Conservation (phyloP, 2,888 invertebrate genomes). For the Esperia sulphurella region DNA sequence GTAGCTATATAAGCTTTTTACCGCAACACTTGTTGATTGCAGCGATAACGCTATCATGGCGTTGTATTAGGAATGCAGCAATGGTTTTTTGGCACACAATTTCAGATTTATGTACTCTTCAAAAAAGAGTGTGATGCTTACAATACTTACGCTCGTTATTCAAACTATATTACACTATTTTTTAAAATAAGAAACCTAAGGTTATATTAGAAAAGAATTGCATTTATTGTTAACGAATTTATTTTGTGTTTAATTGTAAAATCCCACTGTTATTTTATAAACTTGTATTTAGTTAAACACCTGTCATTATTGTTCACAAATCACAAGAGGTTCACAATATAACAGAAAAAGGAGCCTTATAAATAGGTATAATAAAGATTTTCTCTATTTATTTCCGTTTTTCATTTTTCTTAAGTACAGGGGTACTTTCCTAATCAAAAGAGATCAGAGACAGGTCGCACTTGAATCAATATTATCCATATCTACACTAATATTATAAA, state of each 20-base stretch:
- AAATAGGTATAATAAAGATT: slow-evolving; percentile 38
- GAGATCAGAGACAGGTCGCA: too few relatives aligned
- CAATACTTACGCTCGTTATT: neutral
- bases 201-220: slow-evolving; percentile 36
- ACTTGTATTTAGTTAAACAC: slow-evolving; percentile 31
- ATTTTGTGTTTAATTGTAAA: slow-evolving; percentile 55
- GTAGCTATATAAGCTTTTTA: too few relatives aligned
- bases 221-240: slow-evolving; percentile 77
- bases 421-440: too few relatives aligned
- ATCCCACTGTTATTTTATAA: slow-evolving; percentile 42
- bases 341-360: slow-evolving; percentile 41
- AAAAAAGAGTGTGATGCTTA: neutral
- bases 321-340: slow-evolving; percentile 18
- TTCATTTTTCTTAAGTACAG: slow-evolving; percentile 5
- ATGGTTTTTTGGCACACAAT: too few relatives aligned
- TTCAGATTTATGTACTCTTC: too few relatives aligned
- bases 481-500: too few relatives aligned
- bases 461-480: too few relatives aligned
- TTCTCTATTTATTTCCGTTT: slow-evolving; percentile 26
- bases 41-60: too few relatives aligned
- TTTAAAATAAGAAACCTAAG: slow-evolving; percentile 30
- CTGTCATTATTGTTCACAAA: slow-evolving; percentile 29
- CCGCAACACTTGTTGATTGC: too few relatives aligned
- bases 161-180: slow-evolving; percentile 46
- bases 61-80: too few relatives aligned